phyloP scores from a whole-genome alignment of 1,140 invertebrate genomes.

The Polyergus mexicanus region DNA sequence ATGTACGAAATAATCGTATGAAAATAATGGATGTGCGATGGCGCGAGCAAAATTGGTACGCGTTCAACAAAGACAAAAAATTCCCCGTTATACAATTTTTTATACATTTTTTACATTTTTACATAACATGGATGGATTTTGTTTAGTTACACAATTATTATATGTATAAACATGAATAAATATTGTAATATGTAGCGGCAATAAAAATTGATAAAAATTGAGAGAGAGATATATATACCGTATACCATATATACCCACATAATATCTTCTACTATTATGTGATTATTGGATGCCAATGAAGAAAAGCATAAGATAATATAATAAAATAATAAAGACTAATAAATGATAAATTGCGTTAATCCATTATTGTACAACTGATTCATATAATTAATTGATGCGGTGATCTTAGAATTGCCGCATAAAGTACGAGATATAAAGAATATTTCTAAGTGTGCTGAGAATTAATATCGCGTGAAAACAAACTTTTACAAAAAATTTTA shows the following conservation, averaged over 20 bases:
- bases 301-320: background rate
- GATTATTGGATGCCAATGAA: background rate
- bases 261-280: background rate
- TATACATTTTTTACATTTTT: background rate
- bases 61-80: slow-evolving; percentile 33
- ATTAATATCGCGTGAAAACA: slow-evolving; percentile 49
- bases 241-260: background rate
- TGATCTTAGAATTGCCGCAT: background rate
- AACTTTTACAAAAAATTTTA: slow-evolving; percentile 46
- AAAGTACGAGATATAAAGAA: background rate
- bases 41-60: slow-evolving; percentile 13
- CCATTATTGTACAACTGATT: background rate
- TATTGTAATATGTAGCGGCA: background rate
- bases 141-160: background rate
- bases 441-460: background rate
- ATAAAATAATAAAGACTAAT: slow-evolving; percentile 17
- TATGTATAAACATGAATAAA: background rate
- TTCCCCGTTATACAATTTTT: slow-evolving; percentile 20
- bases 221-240: too few relatives aligned
- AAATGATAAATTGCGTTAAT: slow-evolving; percentile 17
- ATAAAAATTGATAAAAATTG: background rate
- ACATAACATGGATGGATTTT: background rate
- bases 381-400: slow-evolving; percentile 39
- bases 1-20: slow-evolving; percentile 57
- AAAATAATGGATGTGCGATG: slow-evolving; percentile 49